Evolutionary conservation across 2,888 invertebrate species (phyloP).

Genomic region (Noctua janthina): DNA sequence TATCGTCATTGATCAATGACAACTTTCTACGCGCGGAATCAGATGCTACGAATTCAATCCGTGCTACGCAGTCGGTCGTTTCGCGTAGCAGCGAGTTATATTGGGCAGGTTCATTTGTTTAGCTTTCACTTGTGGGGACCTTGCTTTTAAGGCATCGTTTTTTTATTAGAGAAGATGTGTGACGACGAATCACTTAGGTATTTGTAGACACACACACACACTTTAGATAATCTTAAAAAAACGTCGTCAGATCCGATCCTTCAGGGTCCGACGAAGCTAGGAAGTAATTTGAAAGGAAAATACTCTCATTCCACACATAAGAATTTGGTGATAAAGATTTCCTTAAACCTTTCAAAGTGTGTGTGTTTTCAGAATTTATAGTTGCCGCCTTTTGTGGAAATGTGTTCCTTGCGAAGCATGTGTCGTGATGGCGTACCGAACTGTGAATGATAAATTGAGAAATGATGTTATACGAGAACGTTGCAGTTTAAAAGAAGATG

Average conservation of each 20-base stretch:
- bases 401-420: background rate
- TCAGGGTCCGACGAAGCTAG: background rate
- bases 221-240: background rate
- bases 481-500: background rate
- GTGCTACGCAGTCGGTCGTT: conserved; percentile 30
- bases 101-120: too few relatives aligned
- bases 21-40: conserved; percentile 1
- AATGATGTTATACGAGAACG: background rate
- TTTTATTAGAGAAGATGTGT: background rate
- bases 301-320: background rate
- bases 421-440: background rate
- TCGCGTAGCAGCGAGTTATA: conserved; percentile 30
- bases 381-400: background rate
- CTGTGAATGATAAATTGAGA: background rate
- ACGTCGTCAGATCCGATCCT: background rate
- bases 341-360: background rate
- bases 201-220: too few relatives aligned
- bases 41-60: conserved; percentile 32
- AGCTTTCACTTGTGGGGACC: background rate
- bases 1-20: background rate
- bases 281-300: background rate
- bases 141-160: background rate
- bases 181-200: background rate
- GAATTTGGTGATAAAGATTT: background rate
- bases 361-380: background rate